phyloP scores from a whole-genome alignment of 2,113 vertebrate genomes.

The Egretta garzetta region DNA sequence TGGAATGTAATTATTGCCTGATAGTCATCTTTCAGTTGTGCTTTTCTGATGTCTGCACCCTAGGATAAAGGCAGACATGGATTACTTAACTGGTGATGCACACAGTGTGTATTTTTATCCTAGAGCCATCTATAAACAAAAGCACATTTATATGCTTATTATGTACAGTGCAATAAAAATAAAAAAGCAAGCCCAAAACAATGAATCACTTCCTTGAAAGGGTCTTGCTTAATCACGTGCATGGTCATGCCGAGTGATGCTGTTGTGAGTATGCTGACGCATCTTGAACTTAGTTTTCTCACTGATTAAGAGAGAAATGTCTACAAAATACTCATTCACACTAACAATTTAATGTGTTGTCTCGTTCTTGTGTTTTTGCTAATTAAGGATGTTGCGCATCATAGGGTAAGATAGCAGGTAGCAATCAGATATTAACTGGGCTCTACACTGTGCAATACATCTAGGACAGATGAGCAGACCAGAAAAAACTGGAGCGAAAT shows the following conservation, averaged over 20 bases:
- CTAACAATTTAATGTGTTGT: background rate
- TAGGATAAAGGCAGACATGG: background rate
- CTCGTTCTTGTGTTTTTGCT: background rate
- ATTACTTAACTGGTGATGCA: background rate
- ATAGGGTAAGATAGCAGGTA: background rate
- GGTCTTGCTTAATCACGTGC: background rate
- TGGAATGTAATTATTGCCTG: background rate
- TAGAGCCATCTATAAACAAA: background rate
- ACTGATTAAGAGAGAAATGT: background rate
- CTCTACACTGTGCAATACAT: background rate
- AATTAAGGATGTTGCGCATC: background rate
- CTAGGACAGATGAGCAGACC: background rate
- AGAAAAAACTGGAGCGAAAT: background rate
- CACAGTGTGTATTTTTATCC: background rate
- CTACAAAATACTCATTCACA: background rate
- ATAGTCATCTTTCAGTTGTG: background rate
- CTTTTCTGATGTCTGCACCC: background rate
- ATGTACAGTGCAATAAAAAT: background rate
- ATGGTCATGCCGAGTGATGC: background rate
- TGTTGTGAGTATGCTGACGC: background rate
- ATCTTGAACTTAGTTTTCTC: background rate
- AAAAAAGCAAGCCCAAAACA: background rate
- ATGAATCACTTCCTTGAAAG: slow-evolving; percentile 13
- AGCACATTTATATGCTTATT: background rate
- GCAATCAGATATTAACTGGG: background rate